Conservation (phyloP, 1,140 invertebrate species). For the Cepaea nemoralis region DNA sequence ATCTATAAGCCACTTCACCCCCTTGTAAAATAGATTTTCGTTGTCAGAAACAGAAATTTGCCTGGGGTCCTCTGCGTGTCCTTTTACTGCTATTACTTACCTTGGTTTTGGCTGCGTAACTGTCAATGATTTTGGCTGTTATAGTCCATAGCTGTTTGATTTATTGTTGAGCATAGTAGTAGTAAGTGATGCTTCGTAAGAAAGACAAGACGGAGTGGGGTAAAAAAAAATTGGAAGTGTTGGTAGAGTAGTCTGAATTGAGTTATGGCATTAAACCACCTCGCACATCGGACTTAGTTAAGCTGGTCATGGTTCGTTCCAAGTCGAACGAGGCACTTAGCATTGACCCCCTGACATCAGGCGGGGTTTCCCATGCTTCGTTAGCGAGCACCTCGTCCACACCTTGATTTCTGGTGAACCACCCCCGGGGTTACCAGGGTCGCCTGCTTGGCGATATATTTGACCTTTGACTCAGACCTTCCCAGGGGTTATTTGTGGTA, state of each 20-base stretch:
- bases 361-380: conserved; percentile 3
- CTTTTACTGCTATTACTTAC: too few species aligned
- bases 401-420: conserved; percentile 37
- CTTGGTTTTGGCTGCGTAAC: too few species aligned
- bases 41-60: too few species aligned
- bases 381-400: conserved; percentile 15
- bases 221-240: conserved; percentile 43
- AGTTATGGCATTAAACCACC: conserved; percentile 44
- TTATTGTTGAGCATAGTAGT: too few species aligned
- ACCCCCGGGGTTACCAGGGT: conserved; percentile 42
- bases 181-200: too few species aligned
- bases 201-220: too few species aligned
- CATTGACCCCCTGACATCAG: conserved; percentile 30
- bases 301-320: conserved; percentile 46
- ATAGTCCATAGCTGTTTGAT: too few species aligned
- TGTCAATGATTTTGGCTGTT: too few species aligned
- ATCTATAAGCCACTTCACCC: too few species aligned
- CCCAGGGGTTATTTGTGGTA: conserved; percentile 39
- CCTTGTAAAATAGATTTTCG: too few species aligned
- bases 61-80: too few species aligned
- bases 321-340: conserved; percentile 30
- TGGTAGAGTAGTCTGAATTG: conserved; percentile 52
- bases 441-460: conserved; percentile 44
- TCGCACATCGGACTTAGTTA: conserved; percentile 45
- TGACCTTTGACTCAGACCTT: conserved; percentile 49